Evolutionary conservation across 2,797 vertebrate genomes (phyloP), one percentile per base, ranked within the genome.

Genomic region (Streptopelia turtur): DNA sequence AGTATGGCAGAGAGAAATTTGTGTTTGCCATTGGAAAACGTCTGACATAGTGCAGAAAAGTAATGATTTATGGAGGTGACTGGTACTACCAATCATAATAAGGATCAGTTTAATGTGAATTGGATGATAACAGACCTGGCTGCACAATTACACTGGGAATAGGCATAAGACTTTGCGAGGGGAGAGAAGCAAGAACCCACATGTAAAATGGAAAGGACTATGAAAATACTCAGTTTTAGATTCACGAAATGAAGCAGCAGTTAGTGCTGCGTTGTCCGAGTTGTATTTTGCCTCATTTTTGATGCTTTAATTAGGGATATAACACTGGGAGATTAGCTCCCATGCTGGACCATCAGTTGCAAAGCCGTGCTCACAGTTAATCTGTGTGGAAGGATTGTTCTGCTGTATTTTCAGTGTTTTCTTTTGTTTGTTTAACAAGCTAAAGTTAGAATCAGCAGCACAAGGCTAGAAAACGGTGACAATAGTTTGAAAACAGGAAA

Each of bases 401-500:
- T 90, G 35, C 93, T 87, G 94, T 96, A 97, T 97, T 97, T 96
- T 96, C 95, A 87, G 75, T 95, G 85, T 96, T 96, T 92, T 96
- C 97, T 95, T 94, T 94, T 98, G 98, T 98, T 98, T 98, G 97
- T 97, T 94, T 97, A 97, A 95, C 97, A 96, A 94, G 97, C 98
- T 98, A 98, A 98, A 98, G 97, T 98, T 98, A 98, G 98, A 98
- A 95, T 96, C 87, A 91, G 97, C 97, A 97, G 97, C 95, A 92
- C 97, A 96, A 94, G 97, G 97, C 96, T 95, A 97, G 98, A 98
- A 97, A 98, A 98, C 97, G 98, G 98, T 99, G 99, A 99, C 98
- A 99, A 98, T 99, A 96, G 98, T 98, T 98, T 98, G 98, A 99
- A 99, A 99, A 99, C 99, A 99, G 99, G 99, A 99, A 99, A 99